Evolutionary conservation across 2,888 invertebrate species (phyloP), one percentile per base, ranked within the genome.

Genomic region (Cantharis nigra): DNA sequence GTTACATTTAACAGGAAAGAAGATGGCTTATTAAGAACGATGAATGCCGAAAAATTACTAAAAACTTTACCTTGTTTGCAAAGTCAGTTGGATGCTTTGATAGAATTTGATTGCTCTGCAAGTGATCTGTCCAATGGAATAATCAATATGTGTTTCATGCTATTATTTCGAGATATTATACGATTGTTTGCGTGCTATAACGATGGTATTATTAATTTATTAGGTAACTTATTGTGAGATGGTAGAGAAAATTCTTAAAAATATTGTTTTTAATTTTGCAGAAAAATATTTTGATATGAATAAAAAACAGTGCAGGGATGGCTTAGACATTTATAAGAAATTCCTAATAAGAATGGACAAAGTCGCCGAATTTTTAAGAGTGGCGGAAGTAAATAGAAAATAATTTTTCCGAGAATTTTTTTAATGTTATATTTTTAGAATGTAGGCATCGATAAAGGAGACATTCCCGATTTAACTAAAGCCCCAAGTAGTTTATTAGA

Each of bases 201-300:
- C 90, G 99, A 99, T 90, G 99, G 98, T 83, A 97, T 99, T 85
- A 99, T 99, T 86, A 99, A 99, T 90, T 92, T 99, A 83, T 91
- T 99, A 90, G 94, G 94, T 94, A 87, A 88, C 85, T 79, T 30
- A 26, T 18, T 11, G 3, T 63, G 11, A 11, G 3, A 11, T 30
- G 1, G 9, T 20, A 18, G 30, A 63, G 62, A 20, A 20, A 30
- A 1, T 3, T 11, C 28, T 65, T 33, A 3, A 30, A 49, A 63
- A 26, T 69, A 84, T 3, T 13, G 67, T 18, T 63, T 28, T 14
- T 63, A 13, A 87, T 79, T 14, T 86, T 87, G 13, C 85, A 92
- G 99, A 99, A 91, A 99, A 99, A 90, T 99, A 97, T 91, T 99
- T 99, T 89, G 98, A 98, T 89, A 99, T 99, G 98, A 98, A 98